Conservation (phyloP, 2,113 vertebrate species). For the Aldabrachelys gigantea region DNA sequence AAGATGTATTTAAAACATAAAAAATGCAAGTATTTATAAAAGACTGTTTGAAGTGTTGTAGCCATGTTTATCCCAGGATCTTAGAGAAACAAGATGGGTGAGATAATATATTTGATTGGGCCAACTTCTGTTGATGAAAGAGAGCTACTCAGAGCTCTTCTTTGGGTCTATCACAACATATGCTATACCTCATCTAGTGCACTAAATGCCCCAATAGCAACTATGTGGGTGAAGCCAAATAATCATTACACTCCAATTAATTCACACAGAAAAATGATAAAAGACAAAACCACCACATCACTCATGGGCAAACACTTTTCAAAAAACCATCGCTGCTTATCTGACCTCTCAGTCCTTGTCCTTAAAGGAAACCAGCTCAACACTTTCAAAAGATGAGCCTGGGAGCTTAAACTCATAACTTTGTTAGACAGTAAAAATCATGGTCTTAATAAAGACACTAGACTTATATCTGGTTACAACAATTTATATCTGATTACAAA, state of each 20-base stretch:
- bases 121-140: not conserved
- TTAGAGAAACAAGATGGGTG: not conserved
- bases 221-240: not conserved
- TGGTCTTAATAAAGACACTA: not conserved
- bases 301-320: not conserved
- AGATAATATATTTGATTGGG: not conserved
- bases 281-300: not conserved
- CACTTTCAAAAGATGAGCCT: not conserved
- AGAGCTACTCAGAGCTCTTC: not conserved
- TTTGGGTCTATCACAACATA: not conserved
- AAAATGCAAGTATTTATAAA: conserved; percentile 12
- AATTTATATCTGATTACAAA: not conserved
- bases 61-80: not conserved
- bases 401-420: not conserved
- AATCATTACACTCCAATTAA: not conserved
- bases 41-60: not conserved
- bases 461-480: not conserved
- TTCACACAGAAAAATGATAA: not conserved
- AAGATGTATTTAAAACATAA: not conserved
- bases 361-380: not conserved
- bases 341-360: not conserved
- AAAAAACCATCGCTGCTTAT: not conserved
- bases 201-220: not conserved
- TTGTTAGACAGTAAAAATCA: not conserved
- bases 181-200: not conserved